Percentiles rank a stretch among this genome's conserved stretches.
Conservation (phyloP, 2,113 vertebrate species). For the Dipodomys ordii region DNA sequence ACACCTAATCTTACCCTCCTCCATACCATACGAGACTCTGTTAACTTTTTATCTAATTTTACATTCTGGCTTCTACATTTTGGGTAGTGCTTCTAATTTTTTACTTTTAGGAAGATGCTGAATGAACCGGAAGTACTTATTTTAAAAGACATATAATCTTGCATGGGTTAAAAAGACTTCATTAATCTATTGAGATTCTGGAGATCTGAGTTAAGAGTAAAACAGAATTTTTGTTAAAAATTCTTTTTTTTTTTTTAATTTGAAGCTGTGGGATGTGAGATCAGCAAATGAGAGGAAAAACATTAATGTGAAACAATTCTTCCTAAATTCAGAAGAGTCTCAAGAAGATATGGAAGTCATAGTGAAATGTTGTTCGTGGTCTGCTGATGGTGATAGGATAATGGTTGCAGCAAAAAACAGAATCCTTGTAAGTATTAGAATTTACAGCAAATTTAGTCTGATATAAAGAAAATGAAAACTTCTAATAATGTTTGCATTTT, state of each 20-base stretch:
- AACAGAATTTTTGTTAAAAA: neutral
- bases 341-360: slow-evolving; percentile 89
- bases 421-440: slow-evolving; percentile 90
- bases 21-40: neutral
- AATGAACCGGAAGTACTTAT: slow-evolving; percentile 31
- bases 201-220: slow-evolving; percentile 25
- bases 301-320: slow-evolving; percentile 88
- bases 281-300: slow-evolving; percentile 93
- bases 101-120: slow-evolving; percentile 19
- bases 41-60: slow-evolving; percentile 12
- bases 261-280: slow-evolving; percentile 91
- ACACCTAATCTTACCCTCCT: neutral
- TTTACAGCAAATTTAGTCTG: neutral
- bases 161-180: slow-evolving; percentile 15
- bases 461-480: slow-evolving; percentile 28
- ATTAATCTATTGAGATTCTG: slow-evolving; percentile 9
- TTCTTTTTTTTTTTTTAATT: slow-evolving; percentile 48
- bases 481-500: neutral
- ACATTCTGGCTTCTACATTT: slow-evolving; percentile 15
- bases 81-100: neutral
- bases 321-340: slow-evolving; percentile 86
- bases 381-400: slow-evolving; percentile 88
- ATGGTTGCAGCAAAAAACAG: slow-evolving; percentile 92
- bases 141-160: slow-evolving; percentile 44
- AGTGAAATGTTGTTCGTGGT: slow-evolving; percentile 95